Percentiles rank a stretch among this genome's conserved stretches.
Evolutionary conservation across 2,113 vertebrate species (phyloP).

Genomic region (Brachyhypopomus occidentalis): DNA sequence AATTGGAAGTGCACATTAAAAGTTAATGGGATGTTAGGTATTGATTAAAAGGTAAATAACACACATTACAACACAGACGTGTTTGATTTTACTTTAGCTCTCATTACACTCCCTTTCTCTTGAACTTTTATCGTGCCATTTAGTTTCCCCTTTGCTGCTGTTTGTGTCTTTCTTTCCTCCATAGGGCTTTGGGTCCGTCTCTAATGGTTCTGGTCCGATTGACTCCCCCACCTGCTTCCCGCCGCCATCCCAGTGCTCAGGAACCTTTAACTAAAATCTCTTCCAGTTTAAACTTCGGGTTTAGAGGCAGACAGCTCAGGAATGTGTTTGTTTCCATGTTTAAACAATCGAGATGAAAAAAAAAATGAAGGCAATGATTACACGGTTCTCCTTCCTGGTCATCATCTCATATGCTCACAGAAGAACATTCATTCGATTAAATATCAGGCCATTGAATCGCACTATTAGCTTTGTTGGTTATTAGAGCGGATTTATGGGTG

Average conservation of each 20-base stretch:
- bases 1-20: constrained; percentile 75
- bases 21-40: constrained; percentile 74
- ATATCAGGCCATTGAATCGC: constrained; percentile 14
- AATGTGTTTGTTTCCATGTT: constrained; percentile 20
- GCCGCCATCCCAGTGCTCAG: not conserved
- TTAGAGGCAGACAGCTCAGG: not conserved
- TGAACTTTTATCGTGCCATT: constrained; percentile 43
- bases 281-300: constrained; percentile 11
- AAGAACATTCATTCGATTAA: constrained; percentile 36
- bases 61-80: constrained; percentile 69
- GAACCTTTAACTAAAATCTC: not conserved
- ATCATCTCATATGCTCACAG: constrained; percentile 11
- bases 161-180: constrained; percentile 15
- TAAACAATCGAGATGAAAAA: not conserved
- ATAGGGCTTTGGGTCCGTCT: not conserved
- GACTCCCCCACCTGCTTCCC: not conserved
- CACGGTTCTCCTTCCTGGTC: no score
- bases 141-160: constrained; percentile 27
- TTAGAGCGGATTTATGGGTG: constrained; percentile 46
- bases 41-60: constrained; percentile 79
- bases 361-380: constrained; percentile 21
- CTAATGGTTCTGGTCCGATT: not conserved
- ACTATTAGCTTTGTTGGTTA: constrained; percentile 40
- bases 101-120: constrained; percentile 61
- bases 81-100: constrained; percentile 75